Evolutionary conservation across 1,140 invertebrate species (phyloP), one percentile per base, ranked within the genome.

Genomic region (Drosophila aff.): DNA sequence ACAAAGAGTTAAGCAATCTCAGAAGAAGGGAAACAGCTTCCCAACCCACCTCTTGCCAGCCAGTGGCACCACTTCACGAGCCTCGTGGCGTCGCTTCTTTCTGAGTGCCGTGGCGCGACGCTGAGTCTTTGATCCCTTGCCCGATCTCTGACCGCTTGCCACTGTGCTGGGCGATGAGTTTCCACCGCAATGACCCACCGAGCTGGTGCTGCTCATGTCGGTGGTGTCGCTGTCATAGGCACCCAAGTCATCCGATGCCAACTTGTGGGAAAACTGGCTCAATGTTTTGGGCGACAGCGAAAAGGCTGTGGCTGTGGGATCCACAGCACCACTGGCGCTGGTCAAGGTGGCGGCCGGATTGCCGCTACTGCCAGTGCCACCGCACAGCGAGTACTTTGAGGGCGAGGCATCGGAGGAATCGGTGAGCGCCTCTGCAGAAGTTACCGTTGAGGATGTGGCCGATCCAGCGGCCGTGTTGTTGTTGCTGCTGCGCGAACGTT

Each of bases 401-500:
- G 91, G 91, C 33, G 91, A 92, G 31, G 91, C 91, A 61, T 91
- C 89, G 8, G 82, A 79, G 8, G 82, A 79, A 50, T 86, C 80
- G 18, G 80, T 82, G 1, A 89, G 74, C 8, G 91, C 86, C 60
- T 92, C 90, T 2, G 91, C 92, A 5, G 92, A 92, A 10, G 92
- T 92, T 28, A 92, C 82, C 16, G 92, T 92, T n/a, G 92, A 86
- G 15, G 91, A 91, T 57, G 91, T 92, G 33, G 91, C 79, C 65
- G 91, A 84, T 13, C 82, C 76, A 46, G 87, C 78, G 71, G 91
- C 69, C 65, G 90, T 76, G 18, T 86, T 78, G 18, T 86, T 78
- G 18, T 89, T 86, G 21, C 40, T 81, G 49, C 36, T 90, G 43
- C 84, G 87, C 77, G 94, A 93, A 72, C 95, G 93, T 84, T 95